These are phyloP conservation scores for Tenthredo mesomela DNA, from an alignment of 2,888 invertebrate genomes.

Conservation along the genomic window DNA sequence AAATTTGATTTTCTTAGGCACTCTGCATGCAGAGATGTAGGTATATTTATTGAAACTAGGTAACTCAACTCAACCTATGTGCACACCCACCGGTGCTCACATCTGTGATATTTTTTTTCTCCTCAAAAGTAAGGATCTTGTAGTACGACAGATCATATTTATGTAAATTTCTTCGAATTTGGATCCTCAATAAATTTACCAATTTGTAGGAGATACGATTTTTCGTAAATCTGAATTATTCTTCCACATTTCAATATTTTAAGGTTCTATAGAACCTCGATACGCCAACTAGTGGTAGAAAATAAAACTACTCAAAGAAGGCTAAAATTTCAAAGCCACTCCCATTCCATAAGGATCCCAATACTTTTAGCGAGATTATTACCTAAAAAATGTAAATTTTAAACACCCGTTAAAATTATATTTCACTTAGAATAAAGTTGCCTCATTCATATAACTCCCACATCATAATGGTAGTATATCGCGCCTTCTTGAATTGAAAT, in stretches of 20 bases:
- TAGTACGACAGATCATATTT: background rate
- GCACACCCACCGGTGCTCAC: background rate
- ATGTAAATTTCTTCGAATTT: background rate
- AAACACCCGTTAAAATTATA: background rate
- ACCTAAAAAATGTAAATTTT: background rate
- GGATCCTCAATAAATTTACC: background rate
- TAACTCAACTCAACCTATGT: background rate
- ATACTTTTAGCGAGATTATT: background rate
- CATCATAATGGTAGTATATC: background rate
- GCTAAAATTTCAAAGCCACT: too few relatives aligned
- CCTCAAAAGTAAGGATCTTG: background rate
- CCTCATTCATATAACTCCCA: background rate
- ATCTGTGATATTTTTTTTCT: background rate
- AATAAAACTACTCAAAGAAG: too few relatives aligned
- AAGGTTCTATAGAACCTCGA: too few relatives aligned
- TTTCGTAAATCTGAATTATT: background rate
- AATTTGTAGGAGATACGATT: background rate
- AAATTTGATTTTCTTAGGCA: conserved; percentile 8
- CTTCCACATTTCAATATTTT: background rate
- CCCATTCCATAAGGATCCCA: too few relatives aligned
- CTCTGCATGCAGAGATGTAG: background rate
- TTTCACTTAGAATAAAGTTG: background rate
- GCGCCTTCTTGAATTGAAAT: background rate
- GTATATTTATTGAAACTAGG: background rate
- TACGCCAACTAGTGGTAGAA: too few relatives aligned